Conservation (phyloP, 2,113 vertebrate genomes). For the Thalassoma bifasciatum region DNA sequence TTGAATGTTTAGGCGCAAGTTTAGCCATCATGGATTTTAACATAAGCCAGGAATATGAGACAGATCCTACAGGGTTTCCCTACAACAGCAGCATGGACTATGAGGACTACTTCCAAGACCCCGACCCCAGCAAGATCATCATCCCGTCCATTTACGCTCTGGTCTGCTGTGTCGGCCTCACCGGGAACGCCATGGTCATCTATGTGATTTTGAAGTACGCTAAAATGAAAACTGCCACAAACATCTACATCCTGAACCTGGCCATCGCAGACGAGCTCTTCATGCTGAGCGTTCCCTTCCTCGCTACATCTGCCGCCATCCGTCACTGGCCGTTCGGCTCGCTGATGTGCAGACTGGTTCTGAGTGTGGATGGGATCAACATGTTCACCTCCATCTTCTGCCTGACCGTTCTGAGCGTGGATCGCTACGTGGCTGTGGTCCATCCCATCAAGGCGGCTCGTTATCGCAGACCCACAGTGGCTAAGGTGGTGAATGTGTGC, state of each 20-base stretch:
- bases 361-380: slow-evolving; percentile 83
- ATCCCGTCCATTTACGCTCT: slow-evolving; percentile 83
- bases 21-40: slow-evolving; percentile 55
- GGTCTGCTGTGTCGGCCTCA: slow-evolving; percentile 82
- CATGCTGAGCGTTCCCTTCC: slow-evolving; percentile 83
- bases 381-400: slow-evolving; percentile 86
- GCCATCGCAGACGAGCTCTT: slow-evolving; percentile 83
- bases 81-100: slow-evolving; percentile 75
- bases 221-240: slow-evolving; percentile 86
- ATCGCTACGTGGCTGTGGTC: slow-evolving; percentile 84
- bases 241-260: slow-evolving; percentile 84
- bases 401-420: slow-evolving; percentile 83
- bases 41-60: slow-evolving; percentile 38
- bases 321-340: slow-evolving; percentile 84
- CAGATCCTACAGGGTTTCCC: slow-evolving; percentile 53
- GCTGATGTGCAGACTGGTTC: slow-evolving; percentile 80
- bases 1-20: too few relatives aligned
- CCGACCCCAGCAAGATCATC: slow-evolving; percentile 75
- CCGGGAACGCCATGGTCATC: slow-evolving; percentile 83
- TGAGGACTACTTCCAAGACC: slow-evolving; percentile 68
- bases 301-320: slow-evolving; percentile 81
- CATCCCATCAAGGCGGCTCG: slow-evolving; percentile 83
- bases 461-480: slow-evolving; percentile 81
- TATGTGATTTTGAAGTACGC: slow-evolving; percentile 83
- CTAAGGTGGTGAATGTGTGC: slow-evolving; percentile 82